A percentile compares a stretch with the other conserved stretches of the same genome.
Evolutionary conservation across 1,140 invertebrate species (phyloP).

Genomic region (Heliconius eleuchia): DNA sequence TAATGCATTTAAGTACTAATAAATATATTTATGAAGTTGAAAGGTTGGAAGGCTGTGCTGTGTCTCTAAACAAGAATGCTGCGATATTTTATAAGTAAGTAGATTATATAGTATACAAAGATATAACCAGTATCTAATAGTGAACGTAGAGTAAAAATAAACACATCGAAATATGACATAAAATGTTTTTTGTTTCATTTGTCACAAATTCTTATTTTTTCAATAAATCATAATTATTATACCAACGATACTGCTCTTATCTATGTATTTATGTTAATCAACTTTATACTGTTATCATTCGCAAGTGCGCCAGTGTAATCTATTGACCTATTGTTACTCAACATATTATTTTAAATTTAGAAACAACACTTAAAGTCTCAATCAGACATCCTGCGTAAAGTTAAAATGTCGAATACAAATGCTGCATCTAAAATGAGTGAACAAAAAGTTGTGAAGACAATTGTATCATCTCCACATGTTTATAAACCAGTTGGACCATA

Average conservation of each 20-base stretch:
- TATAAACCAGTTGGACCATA: constrained; percentile 74
- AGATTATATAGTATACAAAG: background rate
- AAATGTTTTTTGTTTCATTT: constrained; percentile 1
- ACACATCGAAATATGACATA: background rate
- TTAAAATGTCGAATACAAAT: constrained; percentile 29
- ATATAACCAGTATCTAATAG: background rate
- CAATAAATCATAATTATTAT: background rate
- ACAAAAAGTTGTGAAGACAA: constrained; percentile 63
- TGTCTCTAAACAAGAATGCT: background rate
- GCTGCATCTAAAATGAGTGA: constrained; percentile 19
- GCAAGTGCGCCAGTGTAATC: constrained; percentile 1
- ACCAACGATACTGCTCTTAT: background rate
- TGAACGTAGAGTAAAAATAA: constrained; percentile 6
- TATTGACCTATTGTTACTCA: constrained; percentile 22
- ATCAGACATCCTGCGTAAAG: constrained; percentile 8
- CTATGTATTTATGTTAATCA: constrained; percentile 12
- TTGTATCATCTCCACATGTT: constrained; percentile 61
- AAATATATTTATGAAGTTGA: background rate
- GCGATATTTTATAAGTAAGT: background rate
- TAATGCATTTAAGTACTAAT: background rate
- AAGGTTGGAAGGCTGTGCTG: background rate
- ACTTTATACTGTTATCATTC: constrained; percentile 19
- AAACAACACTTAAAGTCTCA: constrained; percentile 14
- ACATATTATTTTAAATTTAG: constrained; percentile 16
- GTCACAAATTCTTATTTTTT: background rate